A percentile compares a stretch with the other conserved stretches of the same genome.
Conservation (phyloP, 2,888 invertebrate species). For the Synanthedon tipuliformis region DNA sequence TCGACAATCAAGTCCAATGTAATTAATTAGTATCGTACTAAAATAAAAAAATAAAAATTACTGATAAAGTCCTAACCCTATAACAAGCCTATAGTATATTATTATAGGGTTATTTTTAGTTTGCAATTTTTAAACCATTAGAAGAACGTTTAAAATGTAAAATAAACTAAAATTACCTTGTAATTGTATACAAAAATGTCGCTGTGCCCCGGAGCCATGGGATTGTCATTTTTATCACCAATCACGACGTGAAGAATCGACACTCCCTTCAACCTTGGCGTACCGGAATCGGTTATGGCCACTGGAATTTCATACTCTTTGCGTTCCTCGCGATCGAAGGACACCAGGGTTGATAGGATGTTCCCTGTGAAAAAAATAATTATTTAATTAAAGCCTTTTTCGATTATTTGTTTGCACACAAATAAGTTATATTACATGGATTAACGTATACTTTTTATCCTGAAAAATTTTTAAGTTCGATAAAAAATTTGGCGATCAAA, state of each 20-base stretch:
- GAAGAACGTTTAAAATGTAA: neutral
- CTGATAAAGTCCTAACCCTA: no score
- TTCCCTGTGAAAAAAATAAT: slow-evolving; percentile 43
- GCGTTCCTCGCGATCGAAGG: slow-evolving; percentile 87
- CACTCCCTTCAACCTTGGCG: slow-evolving; percentile 78
- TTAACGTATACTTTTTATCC: no score
- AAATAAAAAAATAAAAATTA: no score
- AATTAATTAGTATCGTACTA: no score
- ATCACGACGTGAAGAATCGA: slow-evolving; percentile 90
- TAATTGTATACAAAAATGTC: slow-evolving; percentile 96
- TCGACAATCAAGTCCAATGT: no score
- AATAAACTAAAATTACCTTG: slow-evolving; percentile 63
- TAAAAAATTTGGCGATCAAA: no score
- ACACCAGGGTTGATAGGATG: slow-evolving; percentile 77
- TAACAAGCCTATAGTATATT: neutral
- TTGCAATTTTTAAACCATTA: neutral
- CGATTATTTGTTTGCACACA: no score
- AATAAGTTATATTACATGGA: no score
- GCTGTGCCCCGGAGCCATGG: slow-evolving; percentile 88
- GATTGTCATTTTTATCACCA: slow-evolving; percentile 94
- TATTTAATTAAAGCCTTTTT: no score
- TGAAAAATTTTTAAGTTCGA: no score
- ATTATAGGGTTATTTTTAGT: no score
- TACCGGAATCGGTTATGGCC: slow-evolving; percentile 87
- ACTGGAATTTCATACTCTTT: slow-evolving; percentile 92